Percentiles rank a stretch among this genome's conserved stretches.
Conservation (phyloP, 2,113 vertebrate species). For the Vulpes lagopus region DNA sequence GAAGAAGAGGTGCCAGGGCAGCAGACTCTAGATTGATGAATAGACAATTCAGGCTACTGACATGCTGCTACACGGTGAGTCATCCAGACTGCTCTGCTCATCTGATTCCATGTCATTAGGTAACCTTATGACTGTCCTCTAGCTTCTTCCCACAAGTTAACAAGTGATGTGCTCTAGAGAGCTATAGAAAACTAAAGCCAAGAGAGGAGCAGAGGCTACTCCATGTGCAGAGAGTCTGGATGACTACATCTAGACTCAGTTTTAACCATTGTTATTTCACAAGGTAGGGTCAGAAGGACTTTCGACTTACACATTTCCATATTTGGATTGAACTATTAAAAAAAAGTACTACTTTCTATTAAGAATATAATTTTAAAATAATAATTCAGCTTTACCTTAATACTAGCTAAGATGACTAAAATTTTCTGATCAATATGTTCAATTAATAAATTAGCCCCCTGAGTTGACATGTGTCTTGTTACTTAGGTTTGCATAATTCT, state of each 20-base stretch:
- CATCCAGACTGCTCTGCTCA: neutral
- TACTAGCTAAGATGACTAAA: neutral
- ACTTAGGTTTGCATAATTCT: neutral
- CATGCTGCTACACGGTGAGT: neutral
- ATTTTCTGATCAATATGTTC: neutral
- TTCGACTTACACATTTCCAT: neutral
- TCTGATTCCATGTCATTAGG: neutral
- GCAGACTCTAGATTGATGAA: neutral
- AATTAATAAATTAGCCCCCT: conserved; percentile 21
- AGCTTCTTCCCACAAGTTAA: conserved; percentile 11
- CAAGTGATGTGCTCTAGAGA: neutral
- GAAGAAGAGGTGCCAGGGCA: neutral
- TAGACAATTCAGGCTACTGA: neutral
- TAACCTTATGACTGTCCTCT: conserved; percentile 18
- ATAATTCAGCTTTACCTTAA: conserved; percentile 32
- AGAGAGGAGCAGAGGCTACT: neutral
- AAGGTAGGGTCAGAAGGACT: neutral
- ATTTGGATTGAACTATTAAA: neutral
- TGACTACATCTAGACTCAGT: neutral
- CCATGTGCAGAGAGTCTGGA: neutral
- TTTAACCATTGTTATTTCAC: neutral
- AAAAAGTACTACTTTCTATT: neutral
- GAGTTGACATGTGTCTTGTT: neutral
- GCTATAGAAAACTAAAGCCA: neutral
- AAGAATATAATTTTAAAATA: conserved; percentile 39